These are phyloP conservation scores for Muscidifurax raptorellus DNA, from an alignment of 1,140 invertebrate species.

Conservation along the genomic window DNA sequence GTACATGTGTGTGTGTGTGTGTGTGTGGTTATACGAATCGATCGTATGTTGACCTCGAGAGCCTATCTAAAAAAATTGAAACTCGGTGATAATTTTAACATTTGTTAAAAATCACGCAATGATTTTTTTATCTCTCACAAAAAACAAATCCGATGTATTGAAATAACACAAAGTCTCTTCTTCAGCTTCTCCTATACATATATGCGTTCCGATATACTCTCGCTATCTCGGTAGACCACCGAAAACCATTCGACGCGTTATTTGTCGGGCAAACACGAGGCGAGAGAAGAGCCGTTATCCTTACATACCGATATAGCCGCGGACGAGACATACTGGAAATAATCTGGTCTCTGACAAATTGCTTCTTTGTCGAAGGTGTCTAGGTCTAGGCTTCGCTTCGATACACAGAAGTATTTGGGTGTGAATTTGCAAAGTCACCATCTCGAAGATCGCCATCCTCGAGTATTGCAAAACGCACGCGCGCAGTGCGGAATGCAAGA, in stretches of 20 bases:
- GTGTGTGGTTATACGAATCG: neutral
- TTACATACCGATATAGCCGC: conserved; percentile 1
- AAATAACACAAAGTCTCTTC: neutral
- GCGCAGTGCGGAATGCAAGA: too few relatives aligned
- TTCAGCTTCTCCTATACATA: too few relatives aligned
- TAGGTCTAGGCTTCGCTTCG: too few relatives aligned
- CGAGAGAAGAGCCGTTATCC: conserved; percentile 23
- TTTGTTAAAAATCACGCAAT: too few relatives aligned
- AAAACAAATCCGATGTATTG: neutral
- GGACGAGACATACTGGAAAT: neutral
- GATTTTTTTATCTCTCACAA: too few relatives aligned
- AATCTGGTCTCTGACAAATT: conserved; percentile 15
- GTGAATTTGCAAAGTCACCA: too few relatives aligned
- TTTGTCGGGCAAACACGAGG: conserved; percentile 30
- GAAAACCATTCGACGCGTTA: neutral
- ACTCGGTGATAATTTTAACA: neutral
- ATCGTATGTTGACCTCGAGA: neutral
- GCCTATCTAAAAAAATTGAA: neutral
- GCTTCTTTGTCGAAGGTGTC: conserved; percentile 19
- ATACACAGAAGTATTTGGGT: too few relatives aligned
- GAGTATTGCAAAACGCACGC: too few relatives aligned
- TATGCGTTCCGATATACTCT: too few relatives aligned
- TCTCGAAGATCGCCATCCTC: too few relatives aligned
- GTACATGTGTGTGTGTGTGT: too few relatives aligned
- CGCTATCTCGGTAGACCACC: too few relatives aligned